Conservation (phyloP, 1,140 invertebrate genomes). For the Plodia interpunctella region DNA sequence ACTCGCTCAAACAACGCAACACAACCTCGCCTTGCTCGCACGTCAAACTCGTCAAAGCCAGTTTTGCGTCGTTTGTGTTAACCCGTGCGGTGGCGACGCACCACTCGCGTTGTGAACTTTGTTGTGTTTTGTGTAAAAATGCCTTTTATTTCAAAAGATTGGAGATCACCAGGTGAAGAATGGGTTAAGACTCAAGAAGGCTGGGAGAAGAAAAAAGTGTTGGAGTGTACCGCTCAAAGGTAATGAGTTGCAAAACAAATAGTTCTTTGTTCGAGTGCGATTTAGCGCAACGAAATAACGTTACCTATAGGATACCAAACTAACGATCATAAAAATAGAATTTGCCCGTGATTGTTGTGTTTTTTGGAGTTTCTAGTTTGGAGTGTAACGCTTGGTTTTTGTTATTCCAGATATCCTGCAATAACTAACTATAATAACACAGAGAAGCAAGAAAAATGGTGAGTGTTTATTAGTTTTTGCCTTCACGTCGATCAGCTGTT, state of each 20-base stretch:
- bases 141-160: constrained; percentile 97
- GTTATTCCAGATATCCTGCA: constrained; percentile 70
- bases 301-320: constrained; percentile 29
- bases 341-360: constrained; percentile 23
- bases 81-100: constrained; percentile 33
- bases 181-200: constrained; percentile 98
- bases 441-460: constrained; percentile 64
- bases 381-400: constrained; percentile 44
- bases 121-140: constrained; percentile 78
- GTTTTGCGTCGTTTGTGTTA: constrained; percentile 41
- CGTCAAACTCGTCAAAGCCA: constrained; percentile 46
- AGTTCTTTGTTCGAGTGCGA: constrained; percentile 77
- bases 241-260: constrained; percentile 66
- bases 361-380: constrained; percentile 26
- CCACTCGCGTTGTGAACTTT: constrained; percentile 38
- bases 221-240: constrained; percentile 85
- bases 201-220: constrained; percentile 96
- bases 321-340: constrained; percentile 30
- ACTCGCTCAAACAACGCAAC: constrained; percentile 16
- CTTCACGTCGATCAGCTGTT: constrained; percentile 58
- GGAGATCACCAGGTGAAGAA: constrained; percentile 96
- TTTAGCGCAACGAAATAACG: constrained; percentile 46
- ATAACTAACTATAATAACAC: constrained; percentile 71
- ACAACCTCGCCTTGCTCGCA: constrained; percentile 19
- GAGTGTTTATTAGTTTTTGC: constrained; percentile 38